phyloP scores from a whole-genome alignment of 2,797 vertebrate genomes.

The Catostomus latipinnis region DNA sequence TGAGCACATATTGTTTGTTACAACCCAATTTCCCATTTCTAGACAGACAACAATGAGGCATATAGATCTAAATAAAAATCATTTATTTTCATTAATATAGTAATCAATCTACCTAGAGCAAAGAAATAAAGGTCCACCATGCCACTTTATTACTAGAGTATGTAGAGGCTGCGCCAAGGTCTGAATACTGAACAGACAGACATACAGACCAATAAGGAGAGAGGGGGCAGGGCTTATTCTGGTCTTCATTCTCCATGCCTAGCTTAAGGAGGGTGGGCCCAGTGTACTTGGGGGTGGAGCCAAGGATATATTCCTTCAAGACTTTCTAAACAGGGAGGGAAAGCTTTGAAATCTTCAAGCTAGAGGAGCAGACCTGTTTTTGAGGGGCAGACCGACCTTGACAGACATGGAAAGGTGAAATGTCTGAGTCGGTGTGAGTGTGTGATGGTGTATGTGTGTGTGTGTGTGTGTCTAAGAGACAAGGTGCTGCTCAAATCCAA shows the following conservation, averaged over 20 bases:
- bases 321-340: conserved; percentile 17
- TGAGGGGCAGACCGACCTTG: conserved; percentile 70
- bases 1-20: not conserved
- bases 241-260: conserved; percentile 56
- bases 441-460: conserved; percentile 37
- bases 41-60: conserved; percentile 23
- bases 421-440: conserved; percentile 33
- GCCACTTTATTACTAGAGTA: conserved; percentile 76
- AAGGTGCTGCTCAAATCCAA: conserved; percentile 70
- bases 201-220: conserved; percentile 57
- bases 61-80: conserved; percentile 79
- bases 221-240: conserved; percentile 52
- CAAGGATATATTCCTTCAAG: conserved; percentile 9
- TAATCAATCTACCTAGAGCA: conserved; percentile 78
- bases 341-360: conserved; percentile 68
- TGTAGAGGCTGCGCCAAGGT: conserved; percentile 61
- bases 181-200: conserved; percentile 73
- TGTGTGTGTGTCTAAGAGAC: conserved; percentile 47
- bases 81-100: conserved; percentile 84
- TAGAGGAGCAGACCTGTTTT: conserved; percentile 58
- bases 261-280: conserved; percentile 43
- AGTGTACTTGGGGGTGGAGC: conserved; percentile 25
- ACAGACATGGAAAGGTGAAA: conserved; percentile 71
- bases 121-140: conserved; percentile 75
- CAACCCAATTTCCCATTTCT: conserved; percentile 4